Conservation (phyloP, 2,888 invertebrate species). For the Watsonalla cultraria region DNA sequence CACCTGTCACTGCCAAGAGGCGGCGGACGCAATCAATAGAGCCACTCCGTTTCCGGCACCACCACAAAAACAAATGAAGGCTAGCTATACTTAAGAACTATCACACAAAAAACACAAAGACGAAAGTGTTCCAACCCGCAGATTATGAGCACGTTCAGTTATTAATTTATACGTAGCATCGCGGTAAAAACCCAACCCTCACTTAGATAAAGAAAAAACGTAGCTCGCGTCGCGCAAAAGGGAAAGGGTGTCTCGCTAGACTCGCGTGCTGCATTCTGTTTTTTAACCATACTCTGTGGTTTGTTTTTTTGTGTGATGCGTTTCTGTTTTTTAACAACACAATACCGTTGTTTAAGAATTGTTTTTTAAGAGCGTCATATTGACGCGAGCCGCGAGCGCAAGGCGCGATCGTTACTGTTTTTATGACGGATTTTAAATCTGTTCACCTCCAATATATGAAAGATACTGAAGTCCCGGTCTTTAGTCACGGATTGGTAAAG, state of each 20-base stretch:
- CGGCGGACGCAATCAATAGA: constrained; percentile 63
- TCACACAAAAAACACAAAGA: constrained; percentile 63
- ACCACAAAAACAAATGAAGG: constrained; percentile 73
- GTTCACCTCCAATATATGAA: constrained; percentile 57
- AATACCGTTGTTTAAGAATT: constrained; percentile 68
- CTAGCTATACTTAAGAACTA: constrained; percentile 33
- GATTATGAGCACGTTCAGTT: constrained; percentile 77
- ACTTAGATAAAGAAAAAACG: constrained; percentile 65
- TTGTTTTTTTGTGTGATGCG: constrained; percentile 71
- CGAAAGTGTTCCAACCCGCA: constrained; percentile 75
- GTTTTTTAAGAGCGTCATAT: constrained; percentile 74
- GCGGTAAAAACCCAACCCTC: constrained; percentile 72
- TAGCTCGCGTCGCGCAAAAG: constrained; percentile 75
- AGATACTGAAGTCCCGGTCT: constrained; percentile 54
- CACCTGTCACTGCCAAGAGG: constrained; percentile 54
- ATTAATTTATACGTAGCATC: constrained; percentile 77
- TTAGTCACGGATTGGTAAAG: constrained; percentile 69
- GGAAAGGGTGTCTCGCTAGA: constrained; percentile 72
- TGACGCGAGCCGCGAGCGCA: constrained; percentile 60
- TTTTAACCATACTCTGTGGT: constrained; percentile 74
- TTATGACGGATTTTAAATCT: constrained; percentile 64
- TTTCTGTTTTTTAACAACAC: constrained; percentile 76
- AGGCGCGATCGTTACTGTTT: constrained; percentile 63
- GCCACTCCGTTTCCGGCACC: constrained; percentile 60
- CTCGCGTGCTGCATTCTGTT: constrained; percentile 76